Conservation (phyloP, 2,888 invertebrate species). For the Agrilus mali region DNA sequence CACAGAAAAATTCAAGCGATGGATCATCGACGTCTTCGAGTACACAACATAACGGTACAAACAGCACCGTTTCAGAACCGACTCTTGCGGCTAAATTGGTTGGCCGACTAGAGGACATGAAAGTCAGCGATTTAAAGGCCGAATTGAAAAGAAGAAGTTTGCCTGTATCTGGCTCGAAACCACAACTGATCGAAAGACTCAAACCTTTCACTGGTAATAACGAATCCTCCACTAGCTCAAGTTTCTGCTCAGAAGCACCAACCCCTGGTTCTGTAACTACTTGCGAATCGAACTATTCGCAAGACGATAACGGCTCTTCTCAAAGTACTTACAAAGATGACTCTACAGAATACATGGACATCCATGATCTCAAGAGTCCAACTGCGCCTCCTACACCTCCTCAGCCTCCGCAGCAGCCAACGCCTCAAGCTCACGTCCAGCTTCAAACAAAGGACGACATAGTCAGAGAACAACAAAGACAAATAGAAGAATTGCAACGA, state of each 20-base stretch:
- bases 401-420: slow-evolving; percentile 9
- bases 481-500: slow-evolving; percentile 78
- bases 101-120: slow-evolving; percentile 84
- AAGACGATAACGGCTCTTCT: slow-evolving; percentile 31
- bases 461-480: slow-evolving; percentile 70
- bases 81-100: slow-evolving; percentile 33
- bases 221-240: slow-evolving; percentile 6
- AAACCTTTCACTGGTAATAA: slow-evolving; percentile 49
- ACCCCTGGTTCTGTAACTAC: slow-evolving; percentile 8
- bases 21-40: slow-evolving; percentile 12
- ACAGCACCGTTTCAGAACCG: slow-evolving; percentile 31
- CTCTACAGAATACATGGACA: slow-evolving; percentile 30
- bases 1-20: slow-evolving; percentile 36
- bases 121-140: slow-evolving; percentile 87
- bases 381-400: slow-evolving; percentile 17
- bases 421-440: neutral
- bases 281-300: slow-evolving; percentile 26
- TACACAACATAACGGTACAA: slow-evolving; percentile 31
- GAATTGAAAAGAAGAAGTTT: slow-evolving; percentile 88
- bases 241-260: slow-evolving; percentile 1
- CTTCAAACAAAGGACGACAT: slow-evolving; percentile 47
- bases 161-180: slow-evolving; percentile 93
- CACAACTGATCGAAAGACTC: slow-evolving; percentile 83
- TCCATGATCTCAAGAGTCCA: slow-evolving; percentile 37
- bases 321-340: slow-evolving; percentile 22